A percentile compares a stretch with the other conserved stretches of the same genome.
phyloP scores from a whole-genome alignment of 2,888 invertebrate species.

The Autographa gamma region DNA sequence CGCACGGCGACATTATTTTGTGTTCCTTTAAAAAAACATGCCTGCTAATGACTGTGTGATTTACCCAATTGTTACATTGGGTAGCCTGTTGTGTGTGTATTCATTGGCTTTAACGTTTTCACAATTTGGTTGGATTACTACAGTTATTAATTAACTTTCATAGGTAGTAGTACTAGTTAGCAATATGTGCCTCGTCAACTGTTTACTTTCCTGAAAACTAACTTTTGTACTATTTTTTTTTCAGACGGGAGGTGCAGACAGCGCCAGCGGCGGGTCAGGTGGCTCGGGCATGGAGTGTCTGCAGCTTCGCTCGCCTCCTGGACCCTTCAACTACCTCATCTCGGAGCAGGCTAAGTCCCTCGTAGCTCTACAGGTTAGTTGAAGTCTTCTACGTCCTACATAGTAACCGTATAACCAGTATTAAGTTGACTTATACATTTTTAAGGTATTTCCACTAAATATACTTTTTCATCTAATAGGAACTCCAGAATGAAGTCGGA shows the following conservation, averaged over 20 bases:
- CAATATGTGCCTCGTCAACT: too few species aligned
- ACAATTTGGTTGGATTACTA: not conserved
- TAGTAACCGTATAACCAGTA: not conserved
- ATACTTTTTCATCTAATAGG: slow-evolving; percentile 77
- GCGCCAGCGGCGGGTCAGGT: slow-evolving; percentile 88
- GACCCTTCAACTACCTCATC: slow-evolving; percentile 94
- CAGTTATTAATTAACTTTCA: not conserved
- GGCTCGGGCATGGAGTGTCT: slow-evolving; percentile 94
- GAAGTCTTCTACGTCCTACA: slow-evolving; percentile 5
- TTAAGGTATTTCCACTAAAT: slow-evolving; percentile 19
- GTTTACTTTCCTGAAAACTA: not conserved
- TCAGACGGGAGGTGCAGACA: slow-evolving; percentile 88
- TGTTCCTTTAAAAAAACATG: slow-evolving; percentile 62
- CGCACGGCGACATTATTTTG: slow-evolving; percentile 73
- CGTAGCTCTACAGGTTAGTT: slow-evolving; percentile 93
- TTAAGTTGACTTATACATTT: not conserved
- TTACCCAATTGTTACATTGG: slow-evolving; percentile 53
- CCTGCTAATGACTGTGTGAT: slow-evolving; percentile 54
- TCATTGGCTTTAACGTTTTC: not conserved
- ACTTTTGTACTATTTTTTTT: slow-evolving; percentile 57
- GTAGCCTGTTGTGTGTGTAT: slow-evolving; percentile 24
- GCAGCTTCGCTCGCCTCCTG: slow-evolving; percentile 92
- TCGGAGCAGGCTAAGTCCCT: slow-evolving; percentile 97
- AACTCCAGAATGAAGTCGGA: slow-evolving; percentile 97
- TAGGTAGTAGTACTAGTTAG: too few species aligned